These are phyloP conservation scores for Serrognathus titanus DNA, from an alignment of 2,888 invertebrate species.

Conservation along the genomic window DNA sequence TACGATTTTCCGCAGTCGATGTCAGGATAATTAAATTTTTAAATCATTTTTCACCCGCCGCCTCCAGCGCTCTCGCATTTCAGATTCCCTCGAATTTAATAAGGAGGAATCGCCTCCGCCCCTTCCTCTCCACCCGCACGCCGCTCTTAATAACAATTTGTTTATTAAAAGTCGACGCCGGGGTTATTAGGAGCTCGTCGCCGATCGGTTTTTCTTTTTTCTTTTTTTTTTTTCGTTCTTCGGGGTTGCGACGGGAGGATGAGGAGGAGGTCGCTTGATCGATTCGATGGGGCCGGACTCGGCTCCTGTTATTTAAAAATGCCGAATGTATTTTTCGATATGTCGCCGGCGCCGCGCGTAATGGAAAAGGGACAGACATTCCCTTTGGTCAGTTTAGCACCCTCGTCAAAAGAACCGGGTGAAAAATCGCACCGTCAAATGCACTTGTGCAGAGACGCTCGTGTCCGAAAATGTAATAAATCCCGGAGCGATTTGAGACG, in stretches of 20 bases:
- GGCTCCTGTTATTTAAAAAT: too few relatives aligned
- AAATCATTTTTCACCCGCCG: constrained; percentile 41
- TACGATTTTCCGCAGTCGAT: constrained; percentile 45
- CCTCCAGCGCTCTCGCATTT: background rate
- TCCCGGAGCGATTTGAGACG: too few relatives aligned
- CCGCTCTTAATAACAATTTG: too few relatives aligned
- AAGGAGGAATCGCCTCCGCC: background rate
- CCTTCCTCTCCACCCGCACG: background rate
- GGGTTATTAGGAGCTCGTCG: too few relatives aligned
- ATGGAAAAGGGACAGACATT: constrained; percentile 21
- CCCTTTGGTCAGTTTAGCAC: constrained; percentile 40
- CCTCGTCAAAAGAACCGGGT: constrained; percentile 47
- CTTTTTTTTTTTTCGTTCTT: too few relatives aligned
- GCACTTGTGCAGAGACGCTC: constrained; percentile 35
- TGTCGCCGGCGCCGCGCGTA: constrained; percentile 17
- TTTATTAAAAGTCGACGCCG: too few relatives aligned
- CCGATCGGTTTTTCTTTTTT: too few relatives aligned
- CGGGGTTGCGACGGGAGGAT: too few relatives aligned
- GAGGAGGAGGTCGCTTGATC: too few relatives aligned
- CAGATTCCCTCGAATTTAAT: too few relatives aligned
- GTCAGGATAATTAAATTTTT: constrained; percentile 47
- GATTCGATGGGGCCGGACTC: too few relatives aligned
- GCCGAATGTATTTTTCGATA: constrained; percentile 14
- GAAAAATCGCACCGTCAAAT: constrained; percentile 48
- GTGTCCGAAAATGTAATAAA: too few relatives aligned